Conservation (phyloP, 2,797 vertebrate genomes). For the Anguilla anguilla region DNA sequence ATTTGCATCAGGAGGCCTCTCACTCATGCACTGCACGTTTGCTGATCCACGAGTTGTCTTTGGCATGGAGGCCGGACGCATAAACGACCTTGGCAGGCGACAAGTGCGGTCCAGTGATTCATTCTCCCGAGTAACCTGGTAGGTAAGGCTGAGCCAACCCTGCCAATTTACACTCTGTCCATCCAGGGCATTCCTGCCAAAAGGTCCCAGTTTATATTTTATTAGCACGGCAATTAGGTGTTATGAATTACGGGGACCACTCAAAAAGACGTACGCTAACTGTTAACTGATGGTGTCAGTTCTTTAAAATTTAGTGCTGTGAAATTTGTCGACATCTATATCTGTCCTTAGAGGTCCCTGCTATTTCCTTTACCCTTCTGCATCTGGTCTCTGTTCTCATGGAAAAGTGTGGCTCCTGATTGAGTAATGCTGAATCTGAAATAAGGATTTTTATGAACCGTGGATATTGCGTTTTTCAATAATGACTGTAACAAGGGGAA, state of each 20-base stretch:
- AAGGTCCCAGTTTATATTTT: slow-evolving; percentile 31
- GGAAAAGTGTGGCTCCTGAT: slow-evolving; percentile 41
- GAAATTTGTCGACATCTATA: slow-evolving; percentile 60
- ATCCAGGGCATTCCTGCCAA: slow-evolving; percentile 52
- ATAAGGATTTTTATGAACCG: slow-evolving; percentile 45
- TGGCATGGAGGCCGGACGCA: slow-evolving; percentile 47
- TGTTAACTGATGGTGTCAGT: slow-evolving; percentile 45
- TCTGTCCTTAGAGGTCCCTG: slow-evolving; percentile 53
- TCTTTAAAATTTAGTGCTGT: slow-evolving; percentile 44
- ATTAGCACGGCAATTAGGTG: slow-evolving; percentile 57
- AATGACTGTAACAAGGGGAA: slow-evolving; percentile 27
- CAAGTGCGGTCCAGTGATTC: slow-evolving; percentile 54
- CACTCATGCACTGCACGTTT: slow-evolving; percentile 39
- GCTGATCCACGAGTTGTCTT: slow-evolving; percentile 57
- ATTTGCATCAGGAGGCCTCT: slow-evolving; percentile 37
- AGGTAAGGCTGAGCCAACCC: slow-evolving; percentile 52
- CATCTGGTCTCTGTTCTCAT: slow-evolving; percentile 28
- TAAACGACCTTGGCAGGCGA: slow-evolving; percentile 63
- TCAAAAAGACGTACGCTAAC: slow-evolving; percentile 41
- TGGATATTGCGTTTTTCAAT: slow-evolving; percentile 37
- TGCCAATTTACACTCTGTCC: slow-evolving; percentile 57
- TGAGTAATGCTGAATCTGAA: slow-evolving; percentile 36
- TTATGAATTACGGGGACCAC: slow-evolving; percentile 52
- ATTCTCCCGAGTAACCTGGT: slow-evolving; percentile 60
- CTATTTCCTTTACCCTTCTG: slow-evolving; percentile 46